Conservation (phyloP, 2,888 invertebrate genomes). For the Athetis lepigone region DNA sequence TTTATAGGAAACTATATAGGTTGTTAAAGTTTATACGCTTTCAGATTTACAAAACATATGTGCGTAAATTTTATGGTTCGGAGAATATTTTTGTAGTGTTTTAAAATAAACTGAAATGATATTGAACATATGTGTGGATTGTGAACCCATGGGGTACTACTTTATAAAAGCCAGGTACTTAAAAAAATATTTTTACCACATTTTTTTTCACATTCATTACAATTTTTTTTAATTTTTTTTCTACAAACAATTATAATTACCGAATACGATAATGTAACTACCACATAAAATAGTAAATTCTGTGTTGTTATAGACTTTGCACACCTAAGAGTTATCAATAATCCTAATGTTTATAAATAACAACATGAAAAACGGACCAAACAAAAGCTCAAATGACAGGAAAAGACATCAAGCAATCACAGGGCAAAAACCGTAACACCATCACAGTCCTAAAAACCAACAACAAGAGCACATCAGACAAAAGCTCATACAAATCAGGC, state of each 20-base stretch:
- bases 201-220: too few relatives aligned
- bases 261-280: too few relatives aligned
- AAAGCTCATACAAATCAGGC: slow-evolving; percentile 59
- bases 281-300: too few relatives aligned
- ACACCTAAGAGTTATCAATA: too few relatives aligned
- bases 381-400: neutral
- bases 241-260: too few relatives aligned
- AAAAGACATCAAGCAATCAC: too few relatives aligned
- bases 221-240: too few relatives aligned
- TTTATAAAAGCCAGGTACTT: too few relatives aligned
- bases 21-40: slow-evolving; percentile 57
- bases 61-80: slow-evolving; percentile 35
- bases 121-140: neutral
- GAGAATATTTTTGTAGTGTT: slow-evolving; percentile 26
- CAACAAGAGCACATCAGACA: slow-evolving; percentile 55
- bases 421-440: slow-evolving; percentile 3
- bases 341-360: too few relatives aligned
- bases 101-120: slow-evolving; percentile 11
- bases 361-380: neutral
- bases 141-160: too few relatives aligned
- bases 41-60: slow-evolving; percentile 47
- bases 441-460: slow-evolving; percentile 38
- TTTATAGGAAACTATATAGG: slow-evolving; percentile 53
- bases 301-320: too few relatives aligned
- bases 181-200: too few relatives aligned